Conservation (phyloP, 2,888 invertebrate species). For the Tenthredo distinguenda region DNA sequence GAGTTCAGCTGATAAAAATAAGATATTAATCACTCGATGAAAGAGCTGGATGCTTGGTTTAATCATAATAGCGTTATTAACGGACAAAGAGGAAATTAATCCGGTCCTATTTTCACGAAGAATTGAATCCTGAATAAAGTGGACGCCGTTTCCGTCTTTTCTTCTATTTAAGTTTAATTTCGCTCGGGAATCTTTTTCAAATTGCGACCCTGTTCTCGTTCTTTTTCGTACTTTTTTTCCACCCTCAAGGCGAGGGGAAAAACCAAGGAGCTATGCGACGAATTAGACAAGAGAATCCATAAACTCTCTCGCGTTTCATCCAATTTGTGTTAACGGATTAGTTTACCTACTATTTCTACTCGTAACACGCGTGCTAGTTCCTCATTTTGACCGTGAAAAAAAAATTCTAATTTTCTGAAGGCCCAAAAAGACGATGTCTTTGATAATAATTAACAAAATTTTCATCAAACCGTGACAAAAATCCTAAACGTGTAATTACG, state of each 20-base stretch:
- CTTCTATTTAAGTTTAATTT: not conserved
- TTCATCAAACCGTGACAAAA: too few relatives aligned
- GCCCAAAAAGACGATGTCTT: not conserved
- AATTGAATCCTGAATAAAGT: not conserved
- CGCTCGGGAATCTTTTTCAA: not conserved
- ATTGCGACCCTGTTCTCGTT: not conserved
- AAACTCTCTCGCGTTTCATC: constrained; percentile 20
- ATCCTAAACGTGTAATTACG: too few relatives aligned
- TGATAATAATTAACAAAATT: not conserved
- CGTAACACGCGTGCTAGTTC: not conserved
- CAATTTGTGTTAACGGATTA: constrained; percentile 26
- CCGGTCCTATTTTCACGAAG: not conserved
- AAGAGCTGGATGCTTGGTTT: not conserved
- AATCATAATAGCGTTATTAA: constrained; percentile 23
- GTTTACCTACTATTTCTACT: not conserved
- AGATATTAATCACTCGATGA: constrained; percentile 12
- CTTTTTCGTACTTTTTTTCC: not conserved
- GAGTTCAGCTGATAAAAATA: not conserved
- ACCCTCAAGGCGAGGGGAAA: not conserved
- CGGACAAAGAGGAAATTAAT: constrained; percentile 8
- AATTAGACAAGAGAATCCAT: constrained; percentile 38
- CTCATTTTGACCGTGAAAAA: not conserved
- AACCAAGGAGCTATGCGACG: not conserved
- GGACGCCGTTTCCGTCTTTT: not conserved
- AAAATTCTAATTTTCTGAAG: not conserved